Evolutionary conservation across 2,797 vertebrate species (phyloP).

Genomic region (Melopsittacus undulatus): DNA sequence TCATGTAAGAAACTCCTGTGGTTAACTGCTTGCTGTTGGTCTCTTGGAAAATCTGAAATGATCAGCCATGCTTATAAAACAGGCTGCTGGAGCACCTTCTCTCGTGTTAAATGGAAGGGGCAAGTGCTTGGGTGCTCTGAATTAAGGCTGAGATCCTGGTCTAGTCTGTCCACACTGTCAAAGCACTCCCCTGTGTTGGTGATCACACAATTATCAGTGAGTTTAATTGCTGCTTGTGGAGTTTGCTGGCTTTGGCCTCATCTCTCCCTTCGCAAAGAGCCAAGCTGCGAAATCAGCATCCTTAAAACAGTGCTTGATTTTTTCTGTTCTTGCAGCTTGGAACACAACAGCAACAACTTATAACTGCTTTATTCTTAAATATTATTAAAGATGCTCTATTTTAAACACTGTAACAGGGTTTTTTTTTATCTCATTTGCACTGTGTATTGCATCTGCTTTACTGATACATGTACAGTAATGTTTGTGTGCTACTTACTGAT

Average conservation of each 20-base stretch:
- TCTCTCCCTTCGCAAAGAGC: neutral
- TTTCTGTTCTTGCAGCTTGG: neutral
- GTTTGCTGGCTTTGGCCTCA: neutral
- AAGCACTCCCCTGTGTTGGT: neutral
- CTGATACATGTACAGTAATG: rapidly evolving
- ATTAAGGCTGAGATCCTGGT: neutral
- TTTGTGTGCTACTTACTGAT: neutral
- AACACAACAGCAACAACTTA: neutral
- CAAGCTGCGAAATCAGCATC: rapidly evolving
- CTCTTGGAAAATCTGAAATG: neutral
- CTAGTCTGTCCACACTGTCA: neutral
- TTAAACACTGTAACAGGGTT: neutral
- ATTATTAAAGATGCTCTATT: neutral
- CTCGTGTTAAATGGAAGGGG: neutral
- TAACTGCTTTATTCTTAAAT: neutral
- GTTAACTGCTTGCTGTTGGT: neutral
- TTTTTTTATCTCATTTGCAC: neutral
- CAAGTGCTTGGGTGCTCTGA: neutral
- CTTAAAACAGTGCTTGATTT: rapidly evolving
- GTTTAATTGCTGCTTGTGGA: neutral
- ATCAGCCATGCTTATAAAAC: rapidly evolving
- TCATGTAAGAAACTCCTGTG: neutral
- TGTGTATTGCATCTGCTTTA: neutral
- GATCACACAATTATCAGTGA: rapidly evolving
- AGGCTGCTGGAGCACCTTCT: neutral